Base-by-base conservation (phyloP, 2,888 invertebrate species). In the Agriopis aurantiaria region DNA sequence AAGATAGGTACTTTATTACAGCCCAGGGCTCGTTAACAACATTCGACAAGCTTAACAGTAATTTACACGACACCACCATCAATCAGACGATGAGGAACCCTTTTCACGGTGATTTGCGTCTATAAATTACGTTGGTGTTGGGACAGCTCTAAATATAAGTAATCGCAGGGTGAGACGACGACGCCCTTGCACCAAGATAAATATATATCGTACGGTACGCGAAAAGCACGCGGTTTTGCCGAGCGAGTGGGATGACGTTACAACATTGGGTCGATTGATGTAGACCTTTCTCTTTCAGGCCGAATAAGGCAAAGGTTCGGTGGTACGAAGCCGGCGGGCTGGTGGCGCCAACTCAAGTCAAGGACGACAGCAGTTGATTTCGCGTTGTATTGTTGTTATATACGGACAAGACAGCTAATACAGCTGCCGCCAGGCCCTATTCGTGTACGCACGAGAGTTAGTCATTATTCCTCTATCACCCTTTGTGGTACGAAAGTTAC, bases 321-420 rank as follows among this genome's bases (percentile, higher is more conserved):
- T 79, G 66, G 72, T 79, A 75, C 72, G 75, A 71, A 78, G 76
- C 64, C 78, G 78, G 73, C 75, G 80, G 75, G 74, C 78, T 49
- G 74, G 76, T 87, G 90, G 90, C 90, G 91, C 90, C 88, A 88
- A 74, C 75, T 81, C 49, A 45, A 58, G 86, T 88, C 91, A 91
- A 91, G 91, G 91, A 84, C 88, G 76, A 81, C 86, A 77, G 80
- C 83, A 76, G 78, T 77, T 74, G 75, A 79, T 76, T 80, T 82
- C 71, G 56, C 75, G 75, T 80, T 77, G 81, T 82, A 82, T 79
- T 83, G 78, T 77, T 75, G 71, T 72, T 77, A 65, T 74, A 64
- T 73, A 60, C 76, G 72, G 72, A 74, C 74, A 74, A 70, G 73
- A 76, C 76, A 71, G 63, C 64, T 65, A 55, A 68, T 70, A 73